Conservation (phyloP, 2,113 vertebrate genomes). For the Columba livia region DNA sequence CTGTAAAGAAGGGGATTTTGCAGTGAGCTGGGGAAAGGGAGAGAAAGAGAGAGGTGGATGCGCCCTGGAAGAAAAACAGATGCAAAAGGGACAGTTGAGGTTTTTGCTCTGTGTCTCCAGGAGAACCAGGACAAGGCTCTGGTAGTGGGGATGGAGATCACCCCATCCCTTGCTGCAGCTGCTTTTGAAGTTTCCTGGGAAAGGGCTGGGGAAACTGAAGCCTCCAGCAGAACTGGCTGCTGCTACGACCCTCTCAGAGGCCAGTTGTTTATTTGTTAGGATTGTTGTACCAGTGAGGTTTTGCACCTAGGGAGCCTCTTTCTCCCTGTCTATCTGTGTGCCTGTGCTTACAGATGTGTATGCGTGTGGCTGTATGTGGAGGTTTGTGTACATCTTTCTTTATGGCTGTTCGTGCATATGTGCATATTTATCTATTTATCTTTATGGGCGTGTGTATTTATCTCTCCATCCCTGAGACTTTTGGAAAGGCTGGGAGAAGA, state of each 20-base stretch:
- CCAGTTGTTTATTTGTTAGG: not conserved
- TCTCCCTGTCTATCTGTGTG: not conserved
- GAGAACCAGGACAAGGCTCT: not conserved
- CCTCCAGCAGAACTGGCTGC: not conserved
- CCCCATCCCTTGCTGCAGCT: not conserved
- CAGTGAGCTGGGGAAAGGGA: not conserved
- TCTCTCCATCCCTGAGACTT: slow-evolving; percentile 35
- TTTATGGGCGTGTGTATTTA: not conserved
- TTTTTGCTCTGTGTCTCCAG: not conserved
- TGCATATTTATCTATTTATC: not conserved
- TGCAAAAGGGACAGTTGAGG: not conserved
- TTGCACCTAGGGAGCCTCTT: not conserved
- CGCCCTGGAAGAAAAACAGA: not conserved
- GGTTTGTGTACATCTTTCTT: not conserved
- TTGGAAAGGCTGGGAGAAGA: slow-evolving; percentile 40
- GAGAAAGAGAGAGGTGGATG: not conserved
- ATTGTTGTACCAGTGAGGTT: not conserved
- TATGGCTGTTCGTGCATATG: not conserved
- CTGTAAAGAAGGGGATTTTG: not conserved
- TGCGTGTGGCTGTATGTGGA: accelerated
- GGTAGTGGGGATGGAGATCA: not conserved
- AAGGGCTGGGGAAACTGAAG: not conserved
- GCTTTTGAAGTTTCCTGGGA: not conserved
- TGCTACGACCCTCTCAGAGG: not conserved
- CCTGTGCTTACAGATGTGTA: accelerated